Evolutionary conservation across 2,888 invertebrate species (phyloP).

Genomic region (Neoaliturus tenellus): DNA sequence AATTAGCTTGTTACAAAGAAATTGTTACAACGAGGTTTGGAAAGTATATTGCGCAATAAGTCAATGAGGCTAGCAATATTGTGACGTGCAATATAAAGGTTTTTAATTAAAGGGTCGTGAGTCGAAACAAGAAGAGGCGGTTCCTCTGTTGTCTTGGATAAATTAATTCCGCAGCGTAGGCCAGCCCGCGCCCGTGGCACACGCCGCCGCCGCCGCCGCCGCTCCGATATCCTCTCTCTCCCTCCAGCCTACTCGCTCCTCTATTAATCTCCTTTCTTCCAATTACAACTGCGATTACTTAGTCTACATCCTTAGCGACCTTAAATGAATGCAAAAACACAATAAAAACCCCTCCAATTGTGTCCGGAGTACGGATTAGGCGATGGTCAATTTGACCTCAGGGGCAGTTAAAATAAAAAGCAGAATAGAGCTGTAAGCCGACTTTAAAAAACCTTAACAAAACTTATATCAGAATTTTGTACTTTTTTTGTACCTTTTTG

Average conservation of each 20-base stretch:
- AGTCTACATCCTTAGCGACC: slow-evolving; percentile 9
- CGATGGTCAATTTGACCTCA: too few species aligned
- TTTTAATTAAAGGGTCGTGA: slow-evolving; percentile 43
- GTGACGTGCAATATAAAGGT: slow-evolving; percentile 39
- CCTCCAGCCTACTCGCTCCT: background rate
- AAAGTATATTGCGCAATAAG: slow-evolving; percentile 31
- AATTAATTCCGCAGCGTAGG: slow-evolving; percentile 13
- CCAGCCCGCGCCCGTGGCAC: background rate
- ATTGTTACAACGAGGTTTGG: background rate
- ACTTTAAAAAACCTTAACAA: too few species aligned
- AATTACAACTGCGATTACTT: slow-evolving; percentile 38
- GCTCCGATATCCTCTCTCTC: background rate
- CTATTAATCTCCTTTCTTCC: slow-evolving; percentile 43
- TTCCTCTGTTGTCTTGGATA: slow-evolving; percentile 32
- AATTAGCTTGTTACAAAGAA: background rate
- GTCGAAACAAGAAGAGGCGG: slow-evolving; percentile 36
- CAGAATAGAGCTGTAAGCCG: too few species aligned
- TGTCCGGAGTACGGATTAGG: too few species aligned
- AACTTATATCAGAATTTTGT: too few species aligned
- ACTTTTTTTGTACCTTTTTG: too few species aligned
- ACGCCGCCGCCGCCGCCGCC: too few species aligned
- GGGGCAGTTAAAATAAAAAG: too few species aligned
- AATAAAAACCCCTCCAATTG: too few species aligned
- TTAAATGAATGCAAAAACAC: background rate
- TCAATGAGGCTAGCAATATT: slow-evolving; percentile 32